Conservation (phyloP, 1,140 invertebrate species). For the fruit fly (Drosophila melanogaster) region Release_6_plus_ISO1_MT NT_037436.4:1547001-1547500, state of each 20-base stretch:
- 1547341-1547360: conserved; percentile 28
- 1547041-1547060: conserved; percentile 12
- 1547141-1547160: not conserved
- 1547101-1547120: not conserved
- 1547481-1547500: conserved; percentile 22
- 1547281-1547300: conserved; percentile 34
- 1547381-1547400: conserved; percentile 30
- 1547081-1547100: not conserved
- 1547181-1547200: conserved; percentile 7
- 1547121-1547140: conserved; percentile 19
- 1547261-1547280: conserved; percentile 24
- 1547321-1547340: conserved; percentile 29
- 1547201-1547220: conserved; percentile 23
- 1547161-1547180: conserved; percentile 7
- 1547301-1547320: not conserved
- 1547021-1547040: not conserved
- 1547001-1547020: not conserved
- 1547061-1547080: conserved; percentile 23
- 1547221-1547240: conserved; percentile 35
- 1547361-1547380: conserved; percentile 48
- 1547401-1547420: not conserved
- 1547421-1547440: not conserved
- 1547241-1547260: conserved; percentile 9
- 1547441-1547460: conserved; percentile 31
- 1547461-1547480: conserved; percentile 29